phyloP scores from a whole-genome alignment of 2,113 vertebrate species.

The Antennarius striatus region DNA sequence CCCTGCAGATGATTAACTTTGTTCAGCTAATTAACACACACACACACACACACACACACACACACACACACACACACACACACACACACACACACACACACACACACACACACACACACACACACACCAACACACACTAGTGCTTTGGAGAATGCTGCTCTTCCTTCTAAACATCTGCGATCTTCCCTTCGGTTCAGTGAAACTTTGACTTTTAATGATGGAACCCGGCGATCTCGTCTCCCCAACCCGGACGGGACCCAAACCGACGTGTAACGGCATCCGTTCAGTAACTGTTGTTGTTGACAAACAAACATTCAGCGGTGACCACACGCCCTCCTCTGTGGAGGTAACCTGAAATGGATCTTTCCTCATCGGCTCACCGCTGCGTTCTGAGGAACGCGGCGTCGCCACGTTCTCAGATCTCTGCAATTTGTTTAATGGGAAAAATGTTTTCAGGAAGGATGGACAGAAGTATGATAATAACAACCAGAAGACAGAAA shows the following conservation, averaged over 20 bases:
- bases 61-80: slow-evolving; percentile 16
- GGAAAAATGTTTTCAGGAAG: not conserved
- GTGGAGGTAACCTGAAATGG: not conserved
- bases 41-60: slow-evolving; percentile 21
- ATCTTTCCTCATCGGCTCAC: not conserved
- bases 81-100: slow-evolving; percentile 24
- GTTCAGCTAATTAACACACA: slow-evolving; percentile 61
- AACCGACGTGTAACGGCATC: no score
- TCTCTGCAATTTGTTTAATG: not conserved
- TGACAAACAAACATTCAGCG: no score
- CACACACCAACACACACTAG: slow-evolving; percentile 15
- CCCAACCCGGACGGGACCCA: no score
- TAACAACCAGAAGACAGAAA: no score
- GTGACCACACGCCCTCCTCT: not conserved
- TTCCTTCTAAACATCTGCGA: slow-evolving; percentile 13
- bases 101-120: slow-evolving; percentile 14
- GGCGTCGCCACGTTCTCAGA: not conserved
- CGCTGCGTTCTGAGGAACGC: no score
- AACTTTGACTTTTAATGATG: not conserved
- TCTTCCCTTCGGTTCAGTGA: slow-evolving; percentile 18
- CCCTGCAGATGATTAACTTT: slow-evolving; percentile 65
- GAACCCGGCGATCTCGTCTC: no score
- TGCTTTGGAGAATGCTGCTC: slow-evolving; percentile 1
- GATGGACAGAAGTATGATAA: no score
- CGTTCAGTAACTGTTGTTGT: no score